Conservation (phyloP, 2,797 vertebrate species). For the Danio choprae region DNA sequence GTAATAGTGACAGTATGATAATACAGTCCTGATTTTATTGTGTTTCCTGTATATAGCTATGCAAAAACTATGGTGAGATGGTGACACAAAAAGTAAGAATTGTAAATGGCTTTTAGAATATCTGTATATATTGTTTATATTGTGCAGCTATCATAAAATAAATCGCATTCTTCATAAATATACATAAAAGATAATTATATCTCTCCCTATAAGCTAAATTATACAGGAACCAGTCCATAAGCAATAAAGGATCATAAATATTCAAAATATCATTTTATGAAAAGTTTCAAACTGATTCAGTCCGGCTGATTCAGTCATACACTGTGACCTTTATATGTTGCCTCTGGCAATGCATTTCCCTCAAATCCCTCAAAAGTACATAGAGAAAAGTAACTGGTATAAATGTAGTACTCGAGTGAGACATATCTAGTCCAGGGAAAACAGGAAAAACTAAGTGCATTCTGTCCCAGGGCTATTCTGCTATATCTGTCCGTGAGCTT, state of each 20-base stretch:
- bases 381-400: background rate
- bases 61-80: background rate
- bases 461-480: background rate
- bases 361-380: slow-evolving; percentile 12
- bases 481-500: slow-evolving; percentile 38
- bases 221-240: slow-evolving; percentile 19
- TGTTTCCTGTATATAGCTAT: no score
- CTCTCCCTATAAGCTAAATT: slow-evolving; percentile 6
- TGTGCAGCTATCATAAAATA: background rate
- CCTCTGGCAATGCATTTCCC: slow-evolving; percentile 13
- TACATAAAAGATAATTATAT: slow-evolving; percentile 4
- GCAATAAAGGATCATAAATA: slow-evolving; percentile 15
- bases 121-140: background rate
- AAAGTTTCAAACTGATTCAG: slow-evolving; percentile 15
- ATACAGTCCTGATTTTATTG: no score
- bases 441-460: background rate
- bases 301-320: slow-evolving; percentile 4
- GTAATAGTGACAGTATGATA: no score
- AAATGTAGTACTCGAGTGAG: slow-evolving; percentile 7
- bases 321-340: slow-evolving; percentile 37
- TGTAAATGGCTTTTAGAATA: slow-evolving; percentile 3
- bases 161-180: background rate
- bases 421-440: background rate
- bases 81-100: background rate
- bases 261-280: slow-evolving; percentile 8